Base-by-base conservation (phyloP, 2,888 invertebrate genomes). In the Melanostoma mellinum region DNA sequence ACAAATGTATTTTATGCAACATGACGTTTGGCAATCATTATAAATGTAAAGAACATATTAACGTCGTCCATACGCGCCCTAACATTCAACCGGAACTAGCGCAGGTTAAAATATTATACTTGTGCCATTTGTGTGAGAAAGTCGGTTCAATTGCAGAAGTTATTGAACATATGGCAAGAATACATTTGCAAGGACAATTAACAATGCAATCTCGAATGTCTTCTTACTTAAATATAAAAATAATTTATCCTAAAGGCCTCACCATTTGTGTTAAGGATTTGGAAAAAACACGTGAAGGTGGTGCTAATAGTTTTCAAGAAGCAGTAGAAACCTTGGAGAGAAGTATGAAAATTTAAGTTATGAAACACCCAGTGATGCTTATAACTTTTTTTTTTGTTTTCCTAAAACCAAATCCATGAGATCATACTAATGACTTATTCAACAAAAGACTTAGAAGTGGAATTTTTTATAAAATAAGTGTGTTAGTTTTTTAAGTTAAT, bases 51-150 rank as follows among this genome's bases (percentile, higher is more conserved):
- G 8, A 35, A 5, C 80, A 80, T 6, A 80, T 71, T 6, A 9
- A 42, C 0, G 20, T 35, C 6, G 35, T 35, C 0, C 75, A 75
- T 30, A 40, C 46, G 32, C 9, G 6, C 4, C 9, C 1, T 6
- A 52, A 52, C 8, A 46, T 8, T 10, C 5, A 48, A 1, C 60
- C 65, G 3, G 6, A 8, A 40, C 1, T 40, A 3, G 40, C 9
- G 2, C 30, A 4, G 6, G 9, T 61, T 2, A 20, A 40, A 44
- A 3, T 60, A 3, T 30, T 38, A 6, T 82, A 56, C 44, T 9
- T 53, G 30, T 82, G 81, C 35, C 48, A 10, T 30, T 5, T 32
- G 6, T 82, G 81, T 10, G 68, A 68, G 1, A 44, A 33, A 38
- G 46, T 36, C 0, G 36, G 35, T 30, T 4, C 3, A 6, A 35